A percentile compares a stretch with the other conserved stretches of the same genome.
These are phyloP conservation scores for Porites evermanni DNA, from an alignment of 92 coral and sea anemone genomes.

Conservation along the genomic window DNA sequence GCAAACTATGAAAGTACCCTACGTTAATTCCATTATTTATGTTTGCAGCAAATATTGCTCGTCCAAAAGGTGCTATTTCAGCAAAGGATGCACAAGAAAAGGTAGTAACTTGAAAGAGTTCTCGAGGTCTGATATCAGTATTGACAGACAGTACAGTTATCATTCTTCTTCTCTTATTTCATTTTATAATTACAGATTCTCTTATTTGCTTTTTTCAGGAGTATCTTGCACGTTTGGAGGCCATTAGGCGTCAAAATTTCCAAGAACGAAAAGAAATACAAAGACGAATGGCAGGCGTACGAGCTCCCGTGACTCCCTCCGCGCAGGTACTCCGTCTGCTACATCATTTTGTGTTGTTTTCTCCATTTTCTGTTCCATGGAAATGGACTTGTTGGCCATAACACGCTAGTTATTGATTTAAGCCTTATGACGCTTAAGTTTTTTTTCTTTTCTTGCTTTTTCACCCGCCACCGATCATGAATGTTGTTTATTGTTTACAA, in stretches of 20 bases:
- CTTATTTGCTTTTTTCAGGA: constrained; percentile 55
- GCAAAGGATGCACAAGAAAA: constrained; percentile 47
- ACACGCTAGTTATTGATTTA: no score
- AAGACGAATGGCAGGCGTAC: constrained; percentile 93
- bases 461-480: no score
- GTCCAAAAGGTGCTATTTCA: constrained; percentile 5
- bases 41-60: constrained; percentile 11
- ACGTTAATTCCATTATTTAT: neutral
- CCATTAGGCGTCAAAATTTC: constrained; percentile 92
- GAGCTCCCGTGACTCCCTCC: constrained; percentile 73
- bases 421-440: no score
- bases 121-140: neutral
- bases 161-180: neutral
- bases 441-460: no score
- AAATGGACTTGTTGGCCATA: no score
- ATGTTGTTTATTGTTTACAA: no score
- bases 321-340: constrained; percentile 77
- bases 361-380: neutral
- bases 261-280: constrained; percentile 90
- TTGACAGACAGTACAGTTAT: neutral
- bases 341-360: no score
- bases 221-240: constrained; percentile 91
- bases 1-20: no score
- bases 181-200: neutral
- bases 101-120: neutral